Percentiles rank a stretch among this genome's conserved stretches.
These are phyloP conservation scores for Catonia carolina DNA, from an alignment of 2,888 invertebrate genomes.

Conservation along the genomic window DNA sequence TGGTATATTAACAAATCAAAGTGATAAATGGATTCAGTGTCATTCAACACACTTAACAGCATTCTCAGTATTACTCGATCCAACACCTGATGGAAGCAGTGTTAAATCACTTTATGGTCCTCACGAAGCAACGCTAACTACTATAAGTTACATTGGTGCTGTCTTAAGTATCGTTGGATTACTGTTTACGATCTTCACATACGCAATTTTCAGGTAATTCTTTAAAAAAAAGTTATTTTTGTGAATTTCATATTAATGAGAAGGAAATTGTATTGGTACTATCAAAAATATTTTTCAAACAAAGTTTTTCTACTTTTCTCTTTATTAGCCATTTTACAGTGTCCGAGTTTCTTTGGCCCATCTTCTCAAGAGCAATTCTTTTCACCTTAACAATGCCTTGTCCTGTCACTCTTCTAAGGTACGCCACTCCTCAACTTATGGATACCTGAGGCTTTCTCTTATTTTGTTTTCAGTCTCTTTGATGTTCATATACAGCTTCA, in stretches of 20 bases:
- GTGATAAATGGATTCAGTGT: slow-evolving; percentile 32
- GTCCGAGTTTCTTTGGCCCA: too few species aligned
- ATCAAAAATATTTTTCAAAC: neutral
- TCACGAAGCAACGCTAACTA: slow-evolving; percentile 37
- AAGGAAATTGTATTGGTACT: neutral
- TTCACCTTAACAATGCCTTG: too few species aligned
- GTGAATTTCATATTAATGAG: too few species aligned
- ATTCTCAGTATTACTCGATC: slow-evolving; percentile 42
- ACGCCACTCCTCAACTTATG: too few species aligned
- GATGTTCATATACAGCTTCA: too few species aligned
- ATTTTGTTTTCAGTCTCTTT: too few species aligned
- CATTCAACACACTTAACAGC: slow-evolving; percentile 41
- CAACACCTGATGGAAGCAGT: slow-evolving; percentile 38
- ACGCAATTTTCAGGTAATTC: slow-evolving; percentile 42
- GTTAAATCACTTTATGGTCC: slow-evolving; percentile 29
- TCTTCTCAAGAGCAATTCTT: too few species aligned
- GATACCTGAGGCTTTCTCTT: too few species aligned
- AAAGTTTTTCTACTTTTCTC: too few species aligned
- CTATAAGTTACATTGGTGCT: slow-evolving; percentile 45
- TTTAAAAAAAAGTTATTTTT: too few species aligned
- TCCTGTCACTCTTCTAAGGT: too few species aligned
- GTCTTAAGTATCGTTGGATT: slow-evolving; percentile 45
- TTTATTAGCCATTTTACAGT: too few species aligned
- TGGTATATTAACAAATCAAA: slow-evolving; percentile 20
- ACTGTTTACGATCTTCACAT: slow-evolving; percentile 44